phyloP scores from a whole-genome alignment of 2,113 vertebrate genomes.

The Dolichotis patagonum region DNA sequence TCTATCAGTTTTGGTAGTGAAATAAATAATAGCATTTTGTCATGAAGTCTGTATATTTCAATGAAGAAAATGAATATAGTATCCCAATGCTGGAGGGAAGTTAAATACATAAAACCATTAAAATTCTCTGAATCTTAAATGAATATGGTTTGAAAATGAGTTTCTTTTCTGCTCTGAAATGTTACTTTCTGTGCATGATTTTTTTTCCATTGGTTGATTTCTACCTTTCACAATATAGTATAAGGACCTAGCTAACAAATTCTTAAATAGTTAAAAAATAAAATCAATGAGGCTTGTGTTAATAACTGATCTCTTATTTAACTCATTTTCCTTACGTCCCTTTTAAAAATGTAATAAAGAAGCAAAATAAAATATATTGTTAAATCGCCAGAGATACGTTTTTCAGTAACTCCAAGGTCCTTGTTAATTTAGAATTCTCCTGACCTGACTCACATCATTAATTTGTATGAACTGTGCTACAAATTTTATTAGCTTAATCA shows the following conservation, averaged over 20 bases:
- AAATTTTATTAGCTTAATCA: neutral
- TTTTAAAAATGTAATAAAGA: neutral
- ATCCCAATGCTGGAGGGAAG: neutral
- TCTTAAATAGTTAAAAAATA: neutral
- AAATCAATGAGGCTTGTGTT: neutral
- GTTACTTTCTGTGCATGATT: rapidly evolving
- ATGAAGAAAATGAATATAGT: neutral
- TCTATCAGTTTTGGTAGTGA: neutral
- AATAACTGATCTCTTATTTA: neutral
- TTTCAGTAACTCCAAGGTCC: neutral
- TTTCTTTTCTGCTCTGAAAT: neutral
- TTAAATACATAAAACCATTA: neutral
- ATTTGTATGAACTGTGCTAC: neutral
- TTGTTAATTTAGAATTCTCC: neutral
- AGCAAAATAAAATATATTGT: neutral
- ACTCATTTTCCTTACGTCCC: neutral
- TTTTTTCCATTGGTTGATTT: neutral
- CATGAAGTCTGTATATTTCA: neutral
- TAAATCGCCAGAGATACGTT: neutral
- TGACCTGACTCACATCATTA: neutral
- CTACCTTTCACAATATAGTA: neutral
- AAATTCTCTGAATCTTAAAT: neutral
- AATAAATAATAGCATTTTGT: neutral
- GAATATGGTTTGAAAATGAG: neutral
- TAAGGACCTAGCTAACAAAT: neutral